A percentile compares a stretch with the other conserved stretches of the same genome.
phyloP scores from a whole-genome alignment of 2,113 vertebrate genomes.

The Ictalurus furcatus region DNA sequence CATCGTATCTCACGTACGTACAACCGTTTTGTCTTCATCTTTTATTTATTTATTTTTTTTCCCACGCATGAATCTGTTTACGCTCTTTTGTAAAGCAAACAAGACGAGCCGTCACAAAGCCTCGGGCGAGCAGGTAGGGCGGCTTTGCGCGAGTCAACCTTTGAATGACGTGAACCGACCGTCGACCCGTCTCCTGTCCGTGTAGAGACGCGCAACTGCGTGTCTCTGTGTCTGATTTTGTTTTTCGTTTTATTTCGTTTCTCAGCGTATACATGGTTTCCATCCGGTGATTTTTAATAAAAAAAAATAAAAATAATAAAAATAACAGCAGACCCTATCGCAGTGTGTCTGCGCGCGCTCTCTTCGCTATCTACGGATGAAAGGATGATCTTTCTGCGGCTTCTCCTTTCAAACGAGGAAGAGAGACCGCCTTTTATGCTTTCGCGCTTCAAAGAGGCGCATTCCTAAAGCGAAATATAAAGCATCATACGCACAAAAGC shows the following conservation, averaged over 20 bases:
- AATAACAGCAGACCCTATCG: neutral
- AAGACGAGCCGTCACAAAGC: neutral
- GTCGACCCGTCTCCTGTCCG: neutral
- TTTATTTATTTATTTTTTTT: neutral
- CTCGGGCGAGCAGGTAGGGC: neutral
- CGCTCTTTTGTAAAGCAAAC: neutral
- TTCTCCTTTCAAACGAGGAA: neutral
- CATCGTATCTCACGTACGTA: neutral
- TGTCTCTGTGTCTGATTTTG: neutral
- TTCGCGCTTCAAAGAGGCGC: neutral
- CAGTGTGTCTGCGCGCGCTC: neutral
- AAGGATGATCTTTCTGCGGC: neutral
- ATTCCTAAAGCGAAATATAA: conserved; percentile 10
- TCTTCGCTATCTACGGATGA: conserved; percentile 10
- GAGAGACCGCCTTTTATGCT: neutral
- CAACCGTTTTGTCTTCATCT: neutral
- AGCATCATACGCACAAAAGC: neutral
- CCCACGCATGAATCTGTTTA: no score
- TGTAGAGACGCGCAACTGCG: neutral
- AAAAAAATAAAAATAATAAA: no score
- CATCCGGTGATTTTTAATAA: neutral
- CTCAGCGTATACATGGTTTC: neutral
- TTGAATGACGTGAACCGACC: neutral
- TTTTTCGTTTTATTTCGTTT: neutral
- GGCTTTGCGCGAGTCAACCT: neutral